Base-by-base conservation (phyloP, 2,797 vertebrate species). In the Hypotaenidia philippensis region DNA sequence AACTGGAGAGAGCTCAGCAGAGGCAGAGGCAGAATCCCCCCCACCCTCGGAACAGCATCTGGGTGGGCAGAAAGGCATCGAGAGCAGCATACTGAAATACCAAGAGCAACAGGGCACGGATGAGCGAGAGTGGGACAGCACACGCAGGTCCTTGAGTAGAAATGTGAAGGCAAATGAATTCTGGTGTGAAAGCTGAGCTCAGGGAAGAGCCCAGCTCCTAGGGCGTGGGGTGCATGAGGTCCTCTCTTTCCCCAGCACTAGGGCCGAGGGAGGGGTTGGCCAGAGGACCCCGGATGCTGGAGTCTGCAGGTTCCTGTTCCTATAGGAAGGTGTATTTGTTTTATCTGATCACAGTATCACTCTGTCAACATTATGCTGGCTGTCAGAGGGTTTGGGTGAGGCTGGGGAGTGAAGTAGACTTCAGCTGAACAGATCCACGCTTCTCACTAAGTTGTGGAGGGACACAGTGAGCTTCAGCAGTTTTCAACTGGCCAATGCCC, bases 221-320 rank as follows among this genome's bases (percentile, higher is more conserved):
- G 15, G 81, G 41, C 41, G 15, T 1, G 29, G 13, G 20, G 9
- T 76, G 36, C 8, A 5, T 38, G 31, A 57, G 44, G 53, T 44
- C 25, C 50, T 34, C 83, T 34, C 68, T 50, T 45, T 83, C 22
- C 41, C 36, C 47, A 69, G 75, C 7, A 2, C 47, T 36, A 57
- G 50, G 49, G 56, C 56, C 31, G 71, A 72, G 52, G 74, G 49
- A 90, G 89, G 70, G 93, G 76, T 45, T 93, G 89, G 79, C 93
- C 75, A 82, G 34, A 66, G 63, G 79, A 97, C 89, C 89, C 94
- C 94, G 91, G 97, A 97, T 94, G 65, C 75, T 27, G 85, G 45
- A 88, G 56, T 25, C 44, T 27, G 61, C 52, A 94, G 90, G 96
- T 97, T 97, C 97, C 97, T 97, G 96, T 83, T 97, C 68, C 56